Base-by-base conservation (phyloP, 2,888 invertebrate species). In the Drosophila borealis region DNA sequence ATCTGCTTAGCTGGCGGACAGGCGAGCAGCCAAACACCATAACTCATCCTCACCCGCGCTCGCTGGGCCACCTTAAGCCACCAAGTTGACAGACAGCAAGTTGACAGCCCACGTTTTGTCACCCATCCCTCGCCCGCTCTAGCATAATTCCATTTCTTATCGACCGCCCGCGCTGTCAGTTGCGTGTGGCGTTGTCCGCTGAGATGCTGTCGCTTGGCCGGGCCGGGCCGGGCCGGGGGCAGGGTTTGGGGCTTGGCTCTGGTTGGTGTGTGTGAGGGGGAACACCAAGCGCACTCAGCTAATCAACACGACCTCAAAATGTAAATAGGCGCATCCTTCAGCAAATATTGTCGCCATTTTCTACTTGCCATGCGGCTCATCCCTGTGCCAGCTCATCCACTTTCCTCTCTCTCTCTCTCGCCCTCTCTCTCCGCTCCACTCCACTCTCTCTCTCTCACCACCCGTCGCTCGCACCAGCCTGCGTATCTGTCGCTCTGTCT, bases 281-380 rank as follows among this genome's bases (percentile, higher is more conserved):
- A n/a, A 36, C 19, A 44, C 62, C 66, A 64, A 53, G 62, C 78
- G 80, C 82, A 78, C 80, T 87, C 80, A 77, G 80, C 81, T 86
- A 86, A 86, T 87, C 86, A 87, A 81, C 80, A 70, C 82, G 75
- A 69, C 75, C 79, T 76, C 81, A 82, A 84, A 90, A 87, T 81
- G 90, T 83, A 89, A 90, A 88, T 88, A 78, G 78, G 84, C 78
- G 70, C 78, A 80, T 85, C 78, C 81, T 78, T 80, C 76, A 64
- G 79, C 81, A 83, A 90, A 89, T 78, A 87, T 69, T 85, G 89
- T 90, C 91, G 91, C 90, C 90, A 91, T 91, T 91, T 90, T 90
- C 76, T 57, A 71, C 51, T 63, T 19, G 63, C 25, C 19, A 55
- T 46, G 46, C 42, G 10, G 9, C 36, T 17, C 74, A 69, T 42